Conservation (phyloP, 2,113 vertebrate genomes). For the Albula goreensis region DNA sequence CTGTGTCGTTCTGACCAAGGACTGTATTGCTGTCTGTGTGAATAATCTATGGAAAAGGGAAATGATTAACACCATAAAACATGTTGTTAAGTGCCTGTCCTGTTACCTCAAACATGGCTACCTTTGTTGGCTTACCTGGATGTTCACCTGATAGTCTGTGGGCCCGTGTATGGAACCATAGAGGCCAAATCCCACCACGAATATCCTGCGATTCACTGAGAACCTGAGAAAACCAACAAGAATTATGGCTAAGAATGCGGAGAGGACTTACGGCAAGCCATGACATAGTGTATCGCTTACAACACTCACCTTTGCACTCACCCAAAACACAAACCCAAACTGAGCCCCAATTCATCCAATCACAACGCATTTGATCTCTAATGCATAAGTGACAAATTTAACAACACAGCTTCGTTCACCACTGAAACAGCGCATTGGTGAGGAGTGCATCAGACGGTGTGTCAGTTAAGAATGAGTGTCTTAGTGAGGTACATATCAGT, state of each 20-base stretch:
- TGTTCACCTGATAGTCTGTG: constrained; percentile 95
- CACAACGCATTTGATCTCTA: too few species aligned
- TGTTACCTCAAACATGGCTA: too few species aligned
- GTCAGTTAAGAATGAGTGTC: too few species aligned
- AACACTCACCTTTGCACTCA: too few species aligned
- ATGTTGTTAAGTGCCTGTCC: neutral
- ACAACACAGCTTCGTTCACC: too few species aligned
- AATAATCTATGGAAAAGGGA: constrained; percentile 77
- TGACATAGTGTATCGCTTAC: too few species aligned
- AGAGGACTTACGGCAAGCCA: neutral
- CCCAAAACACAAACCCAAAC: too few species aligned
- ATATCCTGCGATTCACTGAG: constrained; percentile 91
- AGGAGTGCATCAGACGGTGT: too few species aligned
- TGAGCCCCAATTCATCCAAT: too few species aligned
- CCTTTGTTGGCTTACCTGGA: constrained; percentile 75
- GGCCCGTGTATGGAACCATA: constrained; percentile 95
- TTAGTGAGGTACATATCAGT: neutral
- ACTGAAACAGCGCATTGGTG: too few species aligned
- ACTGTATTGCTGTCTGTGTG: constrained; percentile 97
- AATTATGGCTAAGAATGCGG: neutral
- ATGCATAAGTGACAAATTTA: too few species aligned
- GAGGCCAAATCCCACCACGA: constrained; percentile 91
- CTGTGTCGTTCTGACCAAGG: constrained; percentile 94
- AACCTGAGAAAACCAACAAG: constrained; percentile 69
- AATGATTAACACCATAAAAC: neutral